Evolutionary conservation across 1,140 invertebrate species (phyloP), one percentile per base, ranked within the genome.

Genomic region (Drosophila mauritiana): DNA sequence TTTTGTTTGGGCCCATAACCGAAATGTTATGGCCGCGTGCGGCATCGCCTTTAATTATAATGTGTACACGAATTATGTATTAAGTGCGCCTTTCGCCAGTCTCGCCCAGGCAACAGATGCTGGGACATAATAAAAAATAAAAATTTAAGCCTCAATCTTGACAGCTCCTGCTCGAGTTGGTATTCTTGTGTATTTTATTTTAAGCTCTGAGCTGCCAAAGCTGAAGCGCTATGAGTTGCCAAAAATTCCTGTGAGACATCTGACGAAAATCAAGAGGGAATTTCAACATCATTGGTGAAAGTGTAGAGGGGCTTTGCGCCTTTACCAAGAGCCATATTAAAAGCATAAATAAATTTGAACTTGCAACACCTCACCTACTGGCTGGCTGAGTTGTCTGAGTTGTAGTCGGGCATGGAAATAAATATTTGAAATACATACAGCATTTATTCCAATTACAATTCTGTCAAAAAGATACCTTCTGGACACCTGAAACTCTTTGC

Each of bases 1-100:
- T 51, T 51, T 69, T 56, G 77, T 76, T 73, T 83, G 61, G 72
- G 59, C 63, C 73, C 59, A 59, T 45, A 61, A 40, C 57, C 57
- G 43, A 86, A 73, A 80, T 53, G 81, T 79, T 83, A 88, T 83
- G 74, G 68, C 59, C 55, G 69, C 69, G 63, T 48, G 31, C 52
- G 54, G 45, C 48, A 72, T 58, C 76, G 82, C 63, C 51, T 73
- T 75, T 69, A 89, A 83, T 86, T 86, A 88, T 88, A 86, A 86
- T 75, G 68, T 68, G 49, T 78, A 74, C 76, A 67, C 80, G 59
- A 74, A 72, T 82, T 78, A 81, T 70, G 73, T 84, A 85, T 80
- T 73, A 64, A 74, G 69, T 75, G 59, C 67, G 68, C 52, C 73
- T 42, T 43, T 46, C 51, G 42, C 52, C 31, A 42, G 54, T 58